Base-by-base conservation (phyloP, 2,113 vertebrate species). In the Macroglossus sobrinus region DNA sequence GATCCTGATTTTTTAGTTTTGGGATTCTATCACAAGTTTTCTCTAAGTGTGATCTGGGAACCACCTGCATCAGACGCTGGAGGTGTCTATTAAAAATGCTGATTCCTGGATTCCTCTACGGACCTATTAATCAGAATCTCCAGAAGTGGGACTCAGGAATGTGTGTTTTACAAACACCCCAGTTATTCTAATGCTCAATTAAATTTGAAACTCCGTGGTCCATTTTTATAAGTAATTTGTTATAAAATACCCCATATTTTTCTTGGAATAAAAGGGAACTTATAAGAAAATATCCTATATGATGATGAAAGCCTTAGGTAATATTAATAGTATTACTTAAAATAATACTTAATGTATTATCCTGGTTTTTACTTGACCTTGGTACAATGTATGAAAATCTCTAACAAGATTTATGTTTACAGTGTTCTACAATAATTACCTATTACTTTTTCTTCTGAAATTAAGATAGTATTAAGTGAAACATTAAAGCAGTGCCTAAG, bases 291-390 rank as follows among this genome's bases (percentile, higher is more conserved):
- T 61, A 69, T 8, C 6, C 40, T 80, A 47, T 45, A 81, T 40
- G 33, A 78, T 69, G 26, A 75, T 22, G 24, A 84, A 24, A 30
- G 55, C 15, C 79, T 38, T 82, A 30, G 69, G 35, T n/a, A 79
- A 35, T 40, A 18, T 78, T 87, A 79, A 47, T 0, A 50, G 68
- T 26, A 38, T 63, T 33, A 75, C 8, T 88, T 94, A 50, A 53
- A 78, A 53, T 63, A 64, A 57, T 66, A 63, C 94, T 79, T 55
- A 89, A 43, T n/a, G 5, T 7, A 69, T 30, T 76, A 7, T 43
- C 45, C 86, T 90, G 43, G 57, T 43, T 95, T 93, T 94, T 81
- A 50, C 43, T 93, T 93, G 93, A 66, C n/a, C 64, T 95, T 95
- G 69, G 55, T 74, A 84, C 53, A 71, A 72, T 80, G 35, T 71